Conservation (phyloP, 2,888 invertebrate species). For the Lasioglossum marginatum region DNA sequence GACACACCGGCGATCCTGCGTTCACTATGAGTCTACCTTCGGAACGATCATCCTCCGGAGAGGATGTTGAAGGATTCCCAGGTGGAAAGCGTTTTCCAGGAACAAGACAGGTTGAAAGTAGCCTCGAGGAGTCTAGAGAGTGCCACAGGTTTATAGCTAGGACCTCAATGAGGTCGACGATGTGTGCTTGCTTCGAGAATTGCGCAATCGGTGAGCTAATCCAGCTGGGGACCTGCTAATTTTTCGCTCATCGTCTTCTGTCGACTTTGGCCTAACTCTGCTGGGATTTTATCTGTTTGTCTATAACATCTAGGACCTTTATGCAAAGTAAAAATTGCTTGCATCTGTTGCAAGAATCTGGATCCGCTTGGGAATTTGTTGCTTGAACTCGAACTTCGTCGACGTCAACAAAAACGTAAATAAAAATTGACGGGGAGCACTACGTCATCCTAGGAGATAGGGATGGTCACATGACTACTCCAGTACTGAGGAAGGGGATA, state of each 20-base stretch:
- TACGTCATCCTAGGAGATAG: too few species aligned
- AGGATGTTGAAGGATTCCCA: not conserved
- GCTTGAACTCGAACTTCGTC: too few species aligned
- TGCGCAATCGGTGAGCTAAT: not conserved
- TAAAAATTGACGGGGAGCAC: too few species aligned
- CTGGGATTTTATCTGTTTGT: not conserved
- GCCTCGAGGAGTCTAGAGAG: not conserved
- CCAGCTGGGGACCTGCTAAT: not conserved
- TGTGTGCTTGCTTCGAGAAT: not conserved
- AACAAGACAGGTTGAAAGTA: not conserved
- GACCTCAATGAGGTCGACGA: not conserved
- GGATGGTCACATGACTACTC: too few species aligned
- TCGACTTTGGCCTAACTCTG: not conserved
- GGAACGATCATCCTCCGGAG: not conserved
- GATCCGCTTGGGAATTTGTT: not conserved
- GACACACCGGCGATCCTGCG: conserved; percentile 11
- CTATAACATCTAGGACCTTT: not conserved
- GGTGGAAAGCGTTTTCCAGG: not conserved
- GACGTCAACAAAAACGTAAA: too few species aligned
- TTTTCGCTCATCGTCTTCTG: not conserved
- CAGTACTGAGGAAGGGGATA: too few species aligned
- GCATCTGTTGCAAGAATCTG: not conserved
- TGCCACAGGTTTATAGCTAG: not conserved
- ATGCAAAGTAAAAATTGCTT: not conserved
- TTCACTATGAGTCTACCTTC: not conserved